These are phyloP conservation scores for Apeltes quadracus DNA, from an alignment of 2,113 vertebrate genomes.

Conservation along the genomic window DNA sequence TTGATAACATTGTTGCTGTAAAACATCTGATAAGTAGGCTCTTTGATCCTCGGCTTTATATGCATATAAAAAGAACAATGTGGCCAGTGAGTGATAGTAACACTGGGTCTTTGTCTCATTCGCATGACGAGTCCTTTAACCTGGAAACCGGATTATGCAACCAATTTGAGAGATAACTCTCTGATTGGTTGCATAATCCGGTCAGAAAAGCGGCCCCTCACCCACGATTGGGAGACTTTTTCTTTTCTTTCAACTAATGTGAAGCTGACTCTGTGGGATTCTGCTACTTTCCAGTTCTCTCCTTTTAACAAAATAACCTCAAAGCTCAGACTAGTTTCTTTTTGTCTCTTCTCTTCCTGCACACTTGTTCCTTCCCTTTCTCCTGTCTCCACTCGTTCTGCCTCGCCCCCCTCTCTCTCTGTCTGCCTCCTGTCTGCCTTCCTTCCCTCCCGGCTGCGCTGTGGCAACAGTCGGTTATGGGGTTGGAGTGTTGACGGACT, in stretches of 20 bases:
- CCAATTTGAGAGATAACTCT: no score
- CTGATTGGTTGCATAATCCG: no score
- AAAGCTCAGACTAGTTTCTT: constrained; percentile 81
- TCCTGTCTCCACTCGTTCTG: constrained; percentile 36
- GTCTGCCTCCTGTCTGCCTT: constrained; percentile 40
- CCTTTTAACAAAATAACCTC: constrained; percentile 70
- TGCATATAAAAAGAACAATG: neutral
- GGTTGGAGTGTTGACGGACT: constrained; percentile 97
- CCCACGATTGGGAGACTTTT: neutral
- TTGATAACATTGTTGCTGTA: neutral
- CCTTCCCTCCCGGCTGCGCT: constrained; percentile 74
- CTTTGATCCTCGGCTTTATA: neutral
- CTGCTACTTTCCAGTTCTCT: constrained; percentile 71
- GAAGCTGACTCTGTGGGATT: constrained; percentile 61
- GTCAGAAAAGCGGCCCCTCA: neutral
- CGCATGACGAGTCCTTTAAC: neutral
- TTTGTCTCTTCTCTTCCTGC: constrained; percentile 75
- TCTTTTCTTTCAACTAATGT: neutral
- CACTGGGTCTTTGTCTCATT: constrained; percentile 1
- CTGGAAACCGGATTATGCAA: neutral
- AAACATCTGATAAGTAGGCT: constrained; percentile 6
- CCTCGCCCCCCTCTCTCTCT: constrained; percentile 10
- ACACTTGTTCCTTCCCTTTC: constrained; percentile 52
- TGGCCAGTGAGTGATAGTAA: neutral
- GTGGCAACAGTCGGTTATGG: constrained; percentile 93